Base-by-base conservation (phyloP, 2,888 invertebrate genomes). In the Parnassius glacialis region DNA sequence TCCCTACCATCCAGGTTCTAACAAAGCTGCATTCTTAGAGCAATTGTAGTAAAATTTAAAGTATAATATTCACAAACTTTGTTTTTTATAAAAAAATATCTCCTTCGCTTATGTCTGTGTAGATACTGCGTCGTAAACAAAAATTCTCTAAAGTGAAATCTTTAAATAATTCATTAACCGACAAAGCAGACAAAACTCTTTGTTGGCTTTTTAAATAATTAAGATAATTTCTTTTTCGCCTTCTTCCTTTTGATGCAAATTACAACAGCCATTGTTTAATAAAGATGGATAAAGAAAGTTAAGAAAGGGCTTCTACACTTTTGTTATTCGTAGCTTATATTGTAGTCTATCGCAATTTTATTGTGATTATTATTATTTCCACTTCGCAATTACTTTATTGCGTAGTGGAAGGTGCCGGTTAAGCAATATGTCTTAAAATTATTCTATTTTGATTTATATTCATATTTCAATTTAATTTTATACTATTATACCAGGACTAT, bases 171-270 rank as follows among this genome's bases (percentile, higher is more conserved):
- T 11, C 47, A 58, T 47, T 52, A 59, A 45, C 10, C 45, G 55
- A 45, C 42, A 53, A 52, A 45, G 47, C 9, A 44, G n/a, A 45
- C 3, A 45, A 9, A 43, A 59, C 53, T 41, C 48, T 53, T 59
- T 59, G 53, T 54, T 53, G 47, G n/a, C 25, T 60, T 59, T 59
- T 54, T 25, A 50, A 43, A 50, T 60, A 54, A 59, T 54, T 54
- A 54, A 53, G 54, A 48, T 60, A 60, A 60, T 60, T 60, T 59
- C 59, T 60, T 60, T 25, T 43, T 25, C 10, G 54, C 48, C 47
- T 54, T 48, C 25, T 43, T 54, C 43, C 48, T 54, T 60, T 54
- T 54, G 42, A 54, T 60, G 54, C 54, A 50, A 59, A 60, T 60
- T 60, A 54, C 47, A 54, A 60, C 20, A 60, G 47, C 59, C 42